Conservation (phyloP, 2,113 vertebrate species). For the Hystrix cristata region DNA sequence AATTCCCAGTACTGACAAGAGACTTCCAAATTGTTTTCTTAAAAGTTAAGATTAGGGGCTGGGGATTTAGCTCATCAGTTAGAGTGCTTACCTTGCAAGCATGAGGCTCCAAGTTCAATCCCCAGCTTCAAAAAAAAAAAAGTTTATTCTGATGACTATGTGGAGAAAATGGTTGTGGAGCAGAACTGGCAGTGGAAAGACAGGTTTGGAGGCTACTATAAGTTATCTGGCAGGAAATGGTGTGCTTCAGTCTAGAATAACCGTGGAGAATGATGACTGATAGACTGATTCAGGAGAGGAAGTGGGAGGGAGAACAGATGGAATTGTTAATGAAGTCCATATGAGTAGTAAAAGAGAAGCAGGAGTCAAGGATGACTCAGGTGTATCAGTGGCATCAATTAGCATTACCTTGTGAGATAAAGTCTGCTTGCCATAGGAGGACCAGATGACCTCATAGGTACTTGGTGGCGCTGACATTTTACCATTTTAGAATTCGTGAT, state of each 20-base stretch:
- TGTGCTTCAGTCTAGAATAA: background rate
- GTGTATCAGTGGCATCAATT: background rate
- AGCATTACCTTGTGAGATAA: background rate
- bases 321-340: slow-evolving; percentile 44
- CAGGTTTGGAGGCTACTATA: background rate
- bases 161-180: background rate
- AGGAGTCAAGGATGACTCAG: slow-evolving; percentile 10
- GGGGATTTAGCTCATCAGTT: too few relatives aligned
- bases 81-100: too few relatives aligned
- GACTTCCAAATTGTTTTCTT: slow-evolving; percentile 55
- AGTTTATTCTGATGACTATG: background rate
- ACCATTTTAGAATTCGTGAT: background rate
- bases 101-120: too few relatives aligned
- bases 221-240: background rate
- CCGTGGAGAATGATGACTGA: background rate
- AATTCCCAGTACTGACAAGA: background rate
- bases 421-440: background rate
- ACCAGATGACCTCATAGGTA: background rate
- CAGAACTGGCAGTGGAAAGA: background rate
- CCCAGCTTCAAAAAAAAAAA: too few relatives aligned
- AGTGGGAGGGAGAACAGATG: slow-evolving; percentile 51
- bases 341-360: slow-evolving; percentile 39
- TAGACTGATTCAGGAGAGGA: background rate
- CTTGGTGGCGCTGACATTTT: slow-evolving; percentile 26
- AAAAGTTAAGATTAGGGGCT: slow-evolving; percentile 16